phyloP scores from a whole-genome alignment of 2,888 invertebrate species.

The Amphipoea lucens region DNA sequence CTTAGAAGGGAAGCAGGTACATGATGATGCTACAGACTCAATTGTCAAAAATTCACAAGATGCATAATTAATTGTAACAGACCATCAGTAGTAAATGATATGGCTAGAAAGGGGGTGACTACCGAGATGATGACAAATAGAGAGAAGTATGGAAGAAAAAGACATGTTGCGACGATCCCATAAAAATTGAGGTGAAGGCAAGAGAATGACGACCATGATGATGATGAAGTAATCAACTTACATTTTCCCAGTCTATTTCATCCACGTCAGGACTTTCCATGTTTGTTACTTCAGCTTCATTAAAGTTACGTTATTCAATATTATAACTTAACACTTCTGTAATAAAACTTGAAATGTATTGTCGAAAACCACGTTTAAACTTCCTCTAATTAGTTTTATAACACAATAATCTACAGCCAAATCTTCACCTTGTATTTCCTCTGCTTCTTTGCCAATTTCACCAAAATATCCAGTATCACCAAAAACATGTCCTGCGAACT shows the following conservation, averaged over 20 bases:
- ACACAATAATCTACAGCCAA: neutral
- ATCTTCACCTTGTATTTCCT: neutral
- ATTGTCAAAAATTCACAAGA: neutral
- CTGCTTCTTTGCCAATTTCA: neutral
- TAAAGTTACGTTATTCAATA: neutral
- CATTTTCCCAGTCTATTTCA: conserved; percentile 73
- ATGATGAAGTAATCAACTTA: conserved; percentile 64
- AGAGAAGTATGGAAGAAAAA: neutral
- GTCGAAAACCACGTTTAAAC: neutral
- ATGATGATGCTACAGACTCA: neutral
- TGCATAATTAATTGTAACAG: neutral
- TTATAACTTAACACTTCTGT: neutral
- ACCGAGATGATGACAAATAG: neutral
- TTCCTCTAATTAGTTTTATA: too few species aligned
- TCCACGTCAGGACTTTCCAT: conserved; percentile 66
- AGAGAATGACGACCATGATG: neutral
- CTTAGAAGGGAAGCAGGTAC: neutral
- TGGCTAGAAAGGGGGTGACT: neutral
- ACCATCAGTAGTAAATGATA: too few species aligned
- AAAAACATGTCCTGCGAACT: conserved; percentile 50
- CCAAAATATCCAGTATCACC: conserved; percentile 14
- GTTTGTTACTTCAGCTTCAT: conserved; percentile 17
- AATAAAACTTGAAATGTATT: neutral
- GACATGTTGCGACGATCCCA: neutral
- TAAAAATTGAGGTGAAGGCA: neutral